A percentile compares a stretch with the other conserved stretches of the same genome.
Evolutionary conservation across 2,888 invertebrate species (phyloP).

Genomic region (Gryllus longicercus): DNA sequence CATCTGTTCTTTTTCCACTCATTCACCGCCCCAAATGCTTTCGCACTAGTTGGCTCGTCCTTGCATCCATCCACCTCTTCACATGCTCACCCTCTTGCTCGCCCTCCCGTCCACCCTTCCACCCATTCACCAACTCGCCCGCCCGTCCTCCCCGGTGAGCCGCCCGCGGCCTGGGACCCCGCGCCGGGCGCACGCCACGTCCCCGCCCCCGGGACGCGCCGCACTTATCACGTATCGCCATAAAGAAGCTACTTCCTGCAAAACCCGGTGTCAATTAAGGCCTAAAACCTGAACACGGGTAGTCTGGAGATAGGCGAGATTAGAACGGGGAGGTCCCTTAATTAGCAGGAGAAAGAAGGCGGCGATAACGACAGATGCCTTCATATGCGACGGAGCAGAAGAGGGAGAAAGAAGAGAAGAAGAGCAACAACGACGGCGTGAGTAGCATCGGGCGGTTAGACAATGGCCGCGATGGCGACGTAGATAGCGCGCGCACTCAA

Average conservation of each 20-base stretch:
- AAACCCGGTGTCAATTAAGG: constrained; percentile 8
- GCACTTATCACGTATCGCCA: constrained; percentile 17
- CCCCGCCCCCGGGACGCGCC: not conserved
- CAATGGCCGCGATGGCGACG: too few relatives aligned
- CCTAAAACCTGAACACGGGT: constrained; percentile 7
- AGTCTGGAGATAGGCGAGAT: not conserved
- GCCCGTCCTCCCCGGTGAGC: too few relatives aligned
- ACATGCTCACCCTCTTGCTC: too few relatives aligned
- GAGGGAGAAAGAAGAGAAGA: not conserved
- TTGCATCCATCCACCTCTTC: too few relatives aligned
- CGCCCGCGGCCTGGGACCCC: too few relatives aligned
- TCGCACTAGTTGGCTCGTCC: too few relatives aligned
- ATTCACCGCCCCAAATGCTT: too few relatives aligned
- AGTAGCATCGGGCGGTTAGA: too few relatives aligned
- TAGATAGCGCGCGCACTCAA: not conserved
- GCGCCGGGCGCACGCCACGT: not conserved
- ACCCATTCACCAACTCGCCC: too few relatives aligned
- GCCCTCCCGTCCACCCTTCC: too few relatives aligned
- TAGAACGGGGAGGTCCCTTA: not conserved
- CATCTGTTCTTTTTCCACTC: too few relatives aligned
- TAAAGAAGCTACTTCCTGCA: constrained; percentile 9
- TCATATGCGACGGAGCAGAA: not conserved
- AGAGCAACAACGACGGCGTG: too few relatives aligned
- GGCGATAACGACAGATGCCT: not conserved
- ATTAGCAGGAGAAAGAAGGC: constrained; percentile 4